Conservation (phyloP, 2,113 vertebrate species). For the Engraulis encrasicolus region DNA sequence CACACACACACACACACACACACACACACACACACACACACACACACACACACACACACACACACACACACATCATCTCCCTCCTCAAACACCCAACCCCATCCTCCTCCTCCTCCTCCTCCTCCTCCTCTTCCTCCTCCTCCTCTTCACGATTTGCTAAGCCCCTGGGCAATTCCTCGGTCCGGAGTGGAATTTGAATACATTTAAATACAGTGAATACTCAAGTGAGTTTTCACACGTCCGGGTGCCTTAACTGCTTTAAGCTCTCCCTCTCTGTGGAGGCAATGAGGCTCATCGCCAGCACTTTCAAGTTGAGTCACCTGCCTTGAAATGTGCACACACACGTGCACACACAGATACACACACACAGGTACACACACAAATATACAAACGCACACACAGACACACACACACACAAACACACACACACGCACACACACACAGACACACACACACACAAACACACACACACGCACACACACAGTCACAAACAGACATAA, state of each 20-base stretch:
- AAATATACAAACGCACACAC: background rate
- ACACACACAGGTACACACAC: background rate
- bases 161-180: background rate
- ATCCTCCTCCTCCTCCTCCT: background rate
- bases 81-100: no score
- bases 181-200: background rate
- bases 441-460: no score
- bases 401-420: background rate
- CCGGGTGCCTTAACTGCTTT: background rate
- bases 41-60: background rate
- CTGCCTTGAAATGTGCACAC: background rate
- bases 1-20: no score
- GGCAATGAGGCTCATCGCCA: background rate
- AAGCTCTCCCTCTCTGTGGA: background rate
- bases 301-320: background rate
- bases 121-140: no score
- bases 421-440: background rate
- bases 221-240: background rate
- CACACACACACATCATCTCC: background rate
- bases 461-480: background rate
- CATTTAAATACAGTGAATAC: background rate
- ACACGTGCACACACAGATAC: no score
- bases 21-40: background rate
- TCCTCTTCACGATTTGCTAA: background rate
- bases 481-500: background rate